Conservation (phyloP, 2,888 invertebrate genomes). For the Pterobdella sp. region DNA sequence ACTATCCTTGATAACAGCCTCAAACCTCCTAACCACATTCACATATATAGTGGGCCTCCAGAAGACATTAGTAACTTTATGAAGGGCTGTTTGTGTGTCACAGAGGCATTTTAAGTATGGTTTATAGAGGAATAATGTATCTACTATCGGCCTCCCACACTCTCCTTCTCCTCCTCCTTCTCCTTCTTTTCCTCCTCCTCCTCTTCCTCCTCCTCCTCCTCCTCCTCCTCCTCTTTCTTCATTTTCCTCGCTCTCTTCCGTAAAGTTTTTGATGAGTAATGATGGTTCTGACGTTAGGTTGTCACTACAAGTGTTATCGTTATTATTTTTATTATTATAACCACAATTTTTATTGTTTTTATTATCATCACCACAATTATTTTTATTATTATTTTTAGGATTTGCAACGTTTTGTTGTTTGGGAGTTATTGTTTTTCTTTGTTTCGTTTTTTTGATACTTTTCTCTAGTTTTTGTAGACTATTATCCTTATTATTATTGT, state of each 20-base stretch:
- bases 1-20: too few relatives aligned
- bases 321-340: too few relatives aligned
- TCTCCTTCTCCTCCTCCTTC: constrained; percentile 25
- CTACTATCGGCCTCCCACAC: constrained; percentile 2
- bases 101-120: background rate
- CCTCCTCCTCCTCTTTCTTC: too few relatives aligned
- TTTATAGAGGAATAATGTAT: background rate
- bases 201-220: constrained; percentile 7
- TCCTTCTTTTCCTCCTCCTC: too few relatives aligned
- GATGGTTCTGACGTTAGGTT: too few relatives aligned
- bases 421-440: too few relatives aligned
- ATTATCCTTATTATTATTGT: background rate
- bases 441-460: background rate
- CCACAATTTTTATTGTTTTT: too few relatives aligned
- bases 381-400: too few relatives aligned
- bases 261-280: constrained; percentile 19
- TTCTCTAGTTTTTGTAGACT: background rate
- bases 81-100: background rate
- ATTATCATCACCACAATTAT: too few relatives aligned
- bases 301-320: too few relatives aligned
- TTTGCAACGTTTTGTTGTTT: too few relatives aligned
- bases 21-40: too few relatives aligned
- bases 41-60: background rate
- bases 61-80: background rate
- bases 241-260: background rate